Evolutionary conservation across 2,888 invertebrate species (phyloP).

Genomic region (Drosophila mercatorum): DNA sequence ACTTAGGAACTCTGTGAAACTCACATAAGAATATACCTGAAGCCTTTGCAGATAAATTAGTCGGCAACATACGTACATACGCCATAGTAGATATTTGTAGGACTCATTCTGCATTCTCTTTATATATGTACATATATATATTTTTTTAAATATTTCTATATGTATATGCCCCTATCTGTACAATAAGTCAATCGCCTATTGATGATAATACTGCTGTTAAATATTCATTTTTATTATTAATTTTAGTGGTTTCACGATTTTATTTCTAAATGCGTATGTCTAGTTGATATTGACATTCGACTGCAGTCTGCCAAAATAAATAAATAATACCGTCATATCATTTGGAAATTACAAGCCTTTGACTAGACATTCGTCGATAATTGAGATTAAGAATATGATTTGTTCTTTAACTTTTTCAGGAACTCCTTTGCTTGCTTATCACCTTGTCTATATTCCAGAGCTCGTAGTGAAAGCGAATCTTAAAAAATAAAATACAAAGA

Average conservation of each 20-base stretch:
- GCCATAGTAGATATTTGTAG: too few species aligned
- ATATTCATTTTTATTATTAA: constrained; percentile 1
- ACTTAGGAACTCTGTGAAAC: too few species aligned
- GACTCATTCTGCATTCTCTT: too few species aligned
- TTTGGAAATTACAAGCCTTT: constrained; percentile 26
- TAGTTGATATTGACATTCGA: constrained; percentile 20
- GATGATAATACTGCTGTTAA: constrained; percentile 3
- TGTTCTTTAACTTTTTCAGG: constrained; percentile 91
- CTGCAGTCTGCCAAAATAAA: constrained; percentile 22
- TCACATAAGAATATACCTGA: too few species aligned
- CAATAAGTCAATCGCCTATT: not conserved
- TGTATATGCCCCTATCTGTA: not conserved
- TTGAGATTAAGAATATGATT: constrained; percentile 83
- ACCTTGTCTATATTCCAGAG: constrained; percentile 92
- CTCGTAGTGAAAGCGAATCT: constrained; percentile 85
- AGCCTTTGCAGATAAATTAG: too few species aligned
- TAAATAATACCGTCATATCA: constrained; percentile 39
- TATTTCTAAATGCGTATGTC: constrained; percentile 32
- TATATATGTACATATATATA: too few species aligned
- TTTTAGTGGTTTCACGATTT: not conserved
- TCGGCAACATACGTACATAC: too few species aligned
- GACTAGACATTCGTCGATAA: constrained; percentile 6
- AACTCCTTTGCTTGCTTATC: constrained; percentile 96
- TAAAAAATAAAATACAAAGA: constrained; percentile 11
- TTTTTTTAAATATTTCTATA: too few species aligned